Evolutionary conservation across 1,140 invertebrate genomes (phyloP).

Genomic region (Popillia japonica): DNA sequence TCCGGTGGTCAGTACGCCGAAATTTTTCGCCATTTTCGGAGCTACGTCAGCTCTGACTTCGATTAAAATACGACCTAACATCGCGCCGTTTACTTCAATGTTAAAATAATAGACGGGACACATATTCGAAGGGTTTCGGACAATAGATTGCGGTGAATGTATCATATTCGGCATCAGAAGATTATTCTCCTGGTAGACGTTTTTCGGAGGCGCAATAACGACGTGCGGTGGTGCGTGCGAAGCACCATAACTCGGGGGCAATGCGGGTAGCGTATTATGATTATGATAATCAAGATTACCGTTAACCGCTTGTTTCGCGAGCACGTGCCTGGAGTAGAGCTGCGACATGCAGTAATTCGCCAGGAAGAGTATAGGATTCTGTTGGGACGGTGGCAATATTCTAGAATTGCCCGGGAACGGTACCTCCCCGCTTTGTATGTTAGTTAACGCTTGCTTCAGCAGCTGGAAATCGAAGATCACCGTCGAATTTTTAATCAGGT

Average conservation of each 20-base stretch:
- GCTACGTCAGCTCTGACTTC: constrained; percentile 85
- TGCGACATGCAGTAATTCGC: constrained; percentile 79
- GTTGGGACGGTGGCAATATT: constrained; percentile 59
- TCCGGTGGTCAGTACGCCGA: constrained; percentile 80
- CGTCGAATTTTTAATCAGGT: constrained; percentile 71
- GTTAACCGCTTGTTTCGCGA: constrained; percentile 68
- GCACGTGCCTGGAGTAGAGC: constrained; percentile 73
- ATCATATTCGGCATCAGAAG: constrained; percentile 57
- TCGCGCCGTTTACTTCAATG: constrained; percentile 76
- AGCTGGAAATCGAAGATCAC: constrained; percentile 72
- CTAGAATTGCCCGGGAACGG: constrained; percentile 60
- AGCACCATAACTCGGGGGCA: constrained; percentile 50
- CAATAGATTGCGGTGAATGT: constrained; percentile 61
- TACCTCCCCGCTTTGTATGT: constrained; percentile 65
- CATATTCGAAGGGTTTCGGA: constrained; percentile 63
- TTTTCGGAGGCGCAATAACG: constrained; percentile 58
- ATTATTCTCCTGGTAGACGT: constrained; percentile 55
- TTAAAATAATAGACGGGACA: constrained; percentile 81
- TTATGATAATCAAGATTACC: constrained; percentile 66
- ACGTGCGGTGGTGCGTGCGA: constrained; percentile 51
- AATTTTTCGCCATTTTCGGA: constrained; percentile 92
- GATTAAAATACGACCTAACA: constrained; percentile 79
- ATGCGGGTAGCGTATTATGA: constrained; percentile 48
- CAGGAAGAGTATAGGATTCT: constrained; percentile 73
- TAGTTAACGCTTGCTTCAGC: constrained; percentile 70